Conservation (phyloP, 2,888 invertebrate genomes). For the Caenorhabditis angaria region DNA sequence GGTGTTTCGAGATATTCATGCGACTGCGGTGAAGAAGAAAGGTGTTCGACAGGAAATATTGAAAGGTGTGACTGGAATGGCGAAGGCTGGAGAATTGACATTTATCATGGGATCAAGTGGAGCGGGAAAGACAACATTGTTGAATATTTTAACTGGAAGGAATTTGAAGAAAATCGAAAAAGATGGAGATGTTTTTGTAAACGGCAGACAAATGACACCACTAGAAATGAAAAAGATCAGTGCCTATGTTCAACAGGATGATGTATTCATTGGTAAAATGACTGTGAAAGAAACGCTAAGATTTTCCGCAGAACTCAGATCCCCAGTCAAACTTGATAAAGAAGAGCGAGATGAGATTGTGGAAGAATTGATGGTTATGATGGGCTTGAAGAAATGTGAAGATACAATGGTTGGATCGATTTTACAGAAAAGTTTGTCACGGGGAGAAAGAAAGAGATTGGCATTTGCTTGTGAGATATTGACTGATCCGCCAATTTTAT, state of each 20-base stretch:
- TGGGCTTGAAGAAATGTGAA: slow-evolving; percentile 40
- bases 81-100: slow-evolving; percentile 45
- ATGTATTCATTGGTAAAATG: slow-evolving; percentile 84
- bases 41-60: slow-evolving; percentile 26
- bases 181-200: slow-evolving; percentile 49
- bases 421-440: slow-evolving; percentile 84
- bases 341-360: slow-evolving; percentile 34
- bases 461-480: slow-evolving; percentile 88
- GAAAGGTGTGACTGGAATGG: slow-evolving; percentile 37
- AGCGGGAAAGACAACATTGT: slow-evolving; percentile 87
- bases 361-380: slow-evolving; percentile 15
- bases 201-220: slow-evolving; percentile 39
- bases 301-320: slow-evolving; percentile 78
- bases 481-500: slow-evolving; percentile 56
- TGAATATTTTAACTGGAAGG: slow-evolving; percentile 84
- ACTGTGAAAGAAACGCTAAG: slow-evolving; percentile 86
- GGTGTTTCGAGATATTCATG: slow-evolving; percentile 28
- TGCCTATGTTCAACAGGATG: slow-evolving; percentile 90
- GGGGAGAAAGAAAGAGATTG: slow-evolving; percentile 92
- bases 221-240: slow-evolving; percentile 78
- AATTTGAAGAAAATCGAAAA: slow-evolving; percentile 43
- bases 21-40: slow-evolving; percentile 22
- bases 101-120: slow-evolving; percentile 77
- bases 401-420: slow-evolving; percentile 45
- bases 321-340: slow-evolving; percentile 55